Conservation (phyloP, 2,797 vertebrate genomes). For the Microcaecilia unicolor region DNA sequence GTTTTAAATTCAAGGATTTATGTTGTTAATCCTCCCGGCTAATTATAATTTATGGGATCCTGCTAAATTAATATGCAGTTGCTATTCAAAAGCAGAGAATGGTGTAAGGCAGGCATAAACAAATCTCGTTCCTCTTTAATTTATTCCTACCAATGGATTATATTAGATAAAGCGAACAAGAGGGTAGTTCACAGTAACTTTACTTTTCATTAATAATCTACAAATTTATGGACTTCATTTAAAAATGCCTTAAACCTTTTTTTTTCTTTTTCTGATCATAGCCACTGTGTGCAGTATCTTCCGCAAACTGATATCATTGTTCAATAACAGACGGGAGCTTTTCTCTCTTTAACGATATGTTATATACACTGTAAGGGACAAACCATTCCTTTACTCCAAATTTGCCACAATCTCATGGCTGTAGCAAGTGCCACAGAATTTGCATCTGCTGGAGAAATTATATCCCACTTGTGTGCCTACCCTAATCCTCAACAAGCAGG, state of each 20-base stretch:
- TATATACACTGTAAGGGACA: too few species aligned
- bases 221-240: slow-evolving; percentile 56
- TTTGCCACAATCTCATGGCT: too few species aligned
- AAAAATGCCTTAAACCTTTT: slow-evolving; percentile 34
- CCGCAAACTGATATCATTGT: too few species aligned
- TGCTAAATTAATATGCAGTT: slow-evolving; percentile 71
- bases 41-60: slow-evolving; percentile 74
- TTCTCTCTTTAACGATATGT: too few species aligned
- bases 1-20: slow-evolving; percentile 73
- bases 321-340: too few species aligned
- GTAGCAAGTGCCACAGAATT: too few species aligned
- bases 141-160: slow-evolving; percentile 66
- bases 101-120: slow-evolving; percentile 59
- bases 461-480: too few species aligned
- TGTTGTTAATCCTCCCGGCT: slow-evolving; percentile 70
- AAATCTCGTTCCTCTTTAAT: slow-evolving; percentile 70
- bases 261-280: slow-evolving; percentile 32
- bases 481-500: too few species aligned
- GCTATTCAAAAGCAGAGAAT: slow-evolving; percentile 60
- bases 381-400: too few species aligned
- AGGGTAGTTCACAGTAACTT: slow-evolving; percentile 47
- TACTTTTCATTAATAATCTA: slow-evolving; percentile 60
- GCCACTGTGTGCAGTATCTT: too few species aligned
- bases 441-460: too few species aligned
- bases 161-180: slow-evolving; percentile 63